Percentiles rank a stretch among this genome's conserved stretches.
phyloP scores from a whole-genome alignment of 2,113 vertebrate genomes.

The Microcebus ravelobensis region DNA sequence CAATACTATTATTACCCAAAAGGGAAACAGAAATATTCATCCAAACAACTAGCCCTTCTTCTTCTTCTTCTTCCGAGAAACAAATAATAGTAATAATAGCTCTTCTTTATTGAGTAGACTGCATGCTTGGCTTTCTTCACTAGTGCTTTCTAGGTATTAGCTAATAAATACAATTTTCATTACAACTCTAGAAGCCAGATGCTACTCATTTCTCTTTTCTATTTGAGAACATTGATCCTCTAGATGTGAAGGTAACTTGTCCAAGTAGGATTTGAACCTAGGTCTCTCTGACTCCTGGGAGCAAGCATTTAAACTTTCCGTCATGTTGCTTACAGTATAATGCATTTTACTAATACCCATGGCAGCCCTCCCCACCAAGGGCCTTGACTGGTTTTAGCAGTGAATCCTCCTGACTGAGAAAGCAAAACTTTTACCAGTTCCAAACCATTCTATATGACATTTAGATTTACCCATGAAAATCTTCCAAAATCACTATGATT shows the following conservation, averaged over 20 bases:
- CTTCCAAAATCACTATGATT: slow-evolving; percentile 18
- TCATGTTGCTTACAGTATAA: background rate
- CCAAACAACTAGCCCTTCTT: background rate
- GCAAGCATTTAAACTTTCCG: background rate
- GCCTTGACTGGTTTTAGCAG: background rate
- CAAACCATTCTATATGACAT: background rate
- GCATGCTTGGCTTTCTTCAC: background rate
- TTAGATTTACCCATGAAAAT: slow-evolving; percentile 7
- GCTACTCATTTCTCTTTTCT: background rate
- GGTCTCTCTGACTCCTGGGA: background rate
- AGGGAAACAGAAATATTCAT: background rate
- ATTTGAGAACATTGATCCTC: background rate
- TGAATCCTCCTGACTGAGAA: background rate
- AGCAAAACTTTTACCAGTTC: background rate
- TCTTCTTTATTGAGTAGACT: background rate
- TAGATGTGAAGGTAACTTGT: background rate
- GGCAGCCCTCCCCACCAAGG: accelerated
- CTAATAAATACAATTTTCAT: background rate
- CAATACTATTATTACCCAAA: background rate
- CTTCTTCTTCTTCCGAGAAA: background rate
- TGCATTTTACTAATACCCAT: background rate
- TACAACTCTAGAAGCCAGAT: background rate
- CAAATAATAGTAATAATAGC: background rate
- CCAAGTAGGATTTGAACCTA: slow-evolving; percentile 4
- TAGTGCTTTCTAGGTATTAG: background rate